A percentile compares a stretch with the other conserved stretches of the same genome.
Conservation (phyloP, 2,888 invertebrate species). For the Serripes groenlandicus region DNA sequence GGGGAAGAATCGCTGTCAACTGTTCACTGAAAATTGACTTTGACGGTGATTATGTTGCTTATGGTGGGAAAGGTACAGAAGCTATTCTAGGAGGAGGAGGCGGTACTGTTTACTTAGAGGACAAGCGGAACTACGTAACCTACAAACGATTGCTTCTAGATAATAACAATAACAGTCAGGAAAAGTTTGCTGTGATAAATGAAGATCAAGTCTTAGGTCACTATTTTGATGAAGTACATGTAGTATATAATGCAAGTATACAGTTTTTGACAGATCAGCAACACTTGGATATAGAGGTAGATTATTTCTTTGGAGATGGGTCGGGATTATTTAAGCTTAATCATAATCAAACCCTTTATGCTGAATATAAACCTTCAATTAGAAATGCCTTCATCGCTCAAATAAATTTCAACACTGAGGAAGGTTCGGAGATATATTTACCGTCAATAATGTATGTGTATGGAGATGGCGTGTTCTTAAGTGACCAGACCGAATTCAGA, state of each 20-base stretch:
- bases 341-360: slow-evolving; percentile 63
- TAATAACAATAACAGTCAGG: slow-evolving; percentile 69
- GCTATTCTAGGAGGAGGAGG: slow-evolving; percentile 68
- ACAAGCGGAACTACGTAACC: slow-evolving; percentile 59
- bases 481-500: slow-evolving; percentile 63
- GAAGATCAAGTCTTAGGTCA: slow-evolving; percentile 71
- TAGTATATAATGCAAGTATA: slow-evolving; percentile 71
- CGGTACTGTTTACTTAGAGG: slow-evolving; percentile 78
- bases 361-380: slow-evolving; percentile 70
- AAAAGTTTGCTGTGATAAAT: slow-evolving; percentile 74
- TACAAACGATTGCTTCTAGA: slow-evolving; percentile 73
- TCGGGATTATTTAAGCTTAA: slow-evolving; percentile 75
- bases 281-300: slow-evolving; percentile 60
- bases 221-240: slow-evolving; percentile 76
- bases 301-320: slow-evolving; percentile 71
- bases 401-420: slow-evolving; percentile 74
- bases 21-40: slow-evolving; percentile 64
- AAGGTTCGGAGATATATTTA: slow-evolving; percentile 69
- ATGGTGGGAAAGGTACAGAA: slow-evolving; percentile 68
- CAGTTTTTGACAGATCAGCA: slow-evolving; percentile 63
- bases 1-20: slow-evolving; percentile 74
- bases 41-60: slow-evolving; percentile 69
- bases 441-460: slow-evolving; percentile 74
- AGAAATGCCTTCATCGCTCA: slow-evolving; percentile 74
- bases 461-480: slow-evolving; percentile 71